Evolutionary conservation across 2,888 invertebrate genomes (phyloP), one percentile per base, ranked within the genome.

Genomic region (Polydrusus pterygomalis): DNA sequence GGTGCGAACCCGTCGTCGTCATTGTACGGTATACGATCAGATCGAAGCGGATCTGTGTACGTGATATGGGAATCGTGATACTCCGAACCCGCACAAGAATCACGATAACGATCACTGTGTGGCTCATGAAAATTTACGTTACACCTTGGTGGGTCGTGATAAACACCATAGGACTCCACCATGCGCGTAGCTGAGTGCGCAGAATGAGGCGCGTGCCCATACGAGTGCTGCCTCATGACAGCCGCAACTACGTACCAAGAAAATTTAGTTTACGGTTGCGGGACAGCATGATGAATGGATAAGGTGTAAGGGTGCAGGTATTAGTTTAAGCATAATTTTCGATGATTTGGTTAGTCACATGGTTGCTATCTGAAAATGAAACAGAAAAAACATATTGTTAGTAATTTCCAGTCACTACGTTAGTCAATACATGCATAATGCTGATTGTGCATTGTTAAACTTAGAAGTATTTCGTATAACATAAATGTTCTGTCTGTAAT

Each of bases 91-190:
- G 30, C 62, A 49, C 64, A 63, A 45, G 68, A 30, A 7, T 75
- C 75, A 13, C 60, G 71, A 47, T 77, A 74, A 15, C 70, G 74
- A 68, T 78, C 77, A 60, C 56, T 70, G 13, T 65, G 56, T 9
- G 70, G 51, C 9, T 80, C 80, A 60, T 78, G 75, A 69, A 76
- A 70, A 78, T 75, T 60, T 81, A 70, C 70, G 17, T 47, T 47
- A 49, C 51, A 68, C 51, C 70, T 74, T 10, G 72, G 64, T 10
- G 75, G 70, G 9, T 84, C 85, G 65, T 86, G 85, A 82, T 88
- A 88, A 54, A 88, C 87, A 65, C 88, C 88, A 80, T 89, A 89
- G 6, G 88, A 87, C 18, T 87, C 88, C 67, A 88, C 86, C 84
- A 87, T 86, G 73, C 82, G 85, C 17, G 85, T 84, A 68, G 84